These are phyloP conservation scores for Laterallus jamaicensis DNA, from an alignment of 2,113 vertebrate genomes.

Conservation along the genomic window DNA sequence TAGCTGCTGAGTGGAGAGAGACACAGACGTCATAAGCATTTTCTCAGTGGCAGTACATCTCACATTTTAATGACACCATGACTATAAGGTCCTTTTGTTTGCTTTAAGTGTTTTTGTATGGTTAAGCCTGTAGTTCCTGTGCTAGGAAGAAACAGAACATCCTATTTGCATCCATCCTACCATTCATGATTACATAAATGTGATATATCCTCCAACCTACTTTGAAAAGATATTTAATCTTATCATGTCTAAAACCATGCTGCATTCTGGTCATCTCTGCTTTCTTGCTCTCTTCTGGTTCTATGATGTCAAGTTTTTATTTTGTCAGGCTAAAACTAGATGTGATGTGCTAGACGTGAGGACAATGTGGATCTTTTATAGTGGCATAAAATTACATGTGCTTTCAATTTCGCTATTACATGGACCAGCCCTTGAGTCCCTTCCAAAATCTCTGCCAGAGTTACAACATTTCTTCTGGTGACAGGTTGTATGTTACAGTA, in stretches of 20 bases:
- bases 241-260: background rate
- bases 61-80: background rate
- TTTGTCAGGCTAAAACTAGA: background rate
- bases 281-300: background rate
- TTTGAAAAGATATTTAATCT: background rate
- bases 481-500: background rate
- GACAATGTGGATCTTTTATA: background rate
- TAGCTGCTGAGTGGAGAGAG: background rate
- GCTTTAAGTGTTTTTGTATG: background rate
- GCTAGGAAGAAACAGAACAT: background rate
- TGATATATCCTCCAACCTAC: background rate
- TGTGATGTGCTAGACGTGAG: background rate
- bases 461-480: background rate
- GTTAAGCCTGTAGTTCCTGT: background rate
- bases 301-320: background rate
- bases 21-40: background rate
- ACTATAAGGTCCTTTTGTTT: background rate
- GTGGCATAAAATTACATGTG: background rate
- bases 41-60: background rate
- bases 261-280: background rate
- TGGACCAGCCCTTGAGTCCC: background rate
- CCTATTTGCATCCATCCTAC: background rate
- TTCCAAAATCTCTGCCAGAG: background rate
- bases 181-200: background rate
- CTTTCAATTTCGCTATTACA: background rate